Evolutionary conservation across 2,113 vertebrate genomes (phyloP).

Genomic region (Lethenteron reissneri): DNA sequence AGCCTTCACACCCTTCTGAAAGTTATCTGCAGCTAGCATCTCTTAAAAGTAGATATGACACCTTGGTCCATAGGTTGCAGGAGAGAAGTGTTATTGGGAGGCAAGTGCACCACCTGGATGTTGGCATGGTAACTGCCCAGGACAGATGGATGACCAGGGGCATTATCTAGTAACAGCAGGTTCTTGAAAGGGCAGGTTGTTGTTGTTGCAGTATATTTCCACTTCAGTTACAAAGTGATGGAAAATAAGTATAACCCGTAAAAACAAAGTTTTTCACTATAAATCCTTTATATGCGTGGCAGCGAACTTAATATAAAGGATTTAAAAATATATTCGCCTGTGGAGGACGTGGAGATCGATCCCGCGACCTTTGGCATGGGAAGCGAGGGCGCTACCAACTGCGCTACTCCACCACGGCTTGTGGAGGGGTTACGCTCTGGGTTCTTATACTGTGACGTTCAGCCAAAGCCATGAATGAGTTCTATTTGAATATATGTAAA

Average conservation of each 20-base stretch:
- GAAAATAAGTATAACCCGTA: not conserved
- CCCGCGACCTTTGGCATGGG: too few species aligned
- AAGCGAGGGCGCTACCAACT: too few species aligned
- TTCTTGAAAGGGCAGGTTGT: conserved; percentile 1
- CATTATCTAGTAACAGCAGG: not conserved
- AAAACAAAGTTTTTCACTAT: too few species aligned
- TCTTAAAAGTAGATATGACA: not conserved
- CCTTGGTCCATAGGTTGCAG: not conserved
- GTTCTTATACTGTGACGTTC: too few species aligned
- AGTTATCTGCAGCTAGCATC: not conserved
- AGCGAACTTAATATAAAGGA: too few species aligned
- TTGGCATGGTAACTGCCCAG: not conserved
- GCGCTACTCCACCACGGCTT: too few species aligned
- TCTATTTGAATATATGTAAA: too few species aligned
- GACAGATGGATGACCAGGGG: not conserved
- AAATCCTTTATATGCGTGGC: too few species aligned
- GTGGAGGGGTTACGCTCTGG: too few species aligned
- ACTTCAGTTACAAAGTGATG: conserved; percentile 1
- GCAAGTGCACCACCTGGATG: not conserved
- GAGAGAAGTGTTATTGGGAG: not conserved
- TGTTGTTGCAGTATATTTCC: not conserved
- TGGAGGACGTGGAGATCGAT: too few species aligned
- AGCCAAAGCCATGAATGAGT: too few species aligned
- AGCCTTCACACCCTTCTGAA: not conserved
- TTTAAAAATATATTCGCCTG: too few species aligned